These are phyloP conservation scores for Clunio marinus DNA, from an alignment of 2,888 invertebrate genomes.

Conservation along the genomic window DNA sequence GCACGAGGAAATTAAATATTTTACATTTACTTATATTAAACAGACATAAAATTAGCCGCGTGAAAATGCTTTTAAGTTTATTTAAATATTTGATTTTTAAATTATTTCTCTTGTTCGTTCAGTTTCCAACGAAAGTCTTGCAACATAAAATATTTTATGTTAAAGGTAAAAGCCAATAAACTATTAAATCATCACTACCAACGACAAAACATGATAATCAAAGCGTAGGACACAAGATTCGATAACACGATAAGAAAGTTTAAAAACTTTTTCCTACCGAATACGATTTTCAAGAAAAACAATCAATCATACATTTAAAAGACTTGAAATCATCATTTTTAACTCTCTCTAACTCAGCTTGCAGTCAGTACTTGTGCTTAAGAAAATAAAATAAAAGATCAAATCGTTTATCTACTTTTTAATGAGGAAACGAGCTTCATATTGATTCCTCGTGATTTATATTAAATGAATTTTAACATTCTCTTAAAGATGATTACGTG, in stretches of 20 bases:
- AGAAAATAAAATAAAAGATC: not conserved
- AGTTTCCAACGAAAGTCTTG: too few species aligned
- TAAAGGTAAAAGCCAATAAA: too few species aligned
- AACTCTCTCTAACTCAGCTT: not conserved
- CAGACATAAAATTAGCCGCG: not conserved
- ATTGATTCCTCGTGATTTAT: slow-evolving; percentile 6
- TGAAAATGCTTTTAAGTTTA: not conserved
- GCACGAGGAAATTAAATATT: not conserved
- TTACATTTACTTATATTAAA: not conserved
- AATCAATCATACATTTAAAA: not conserved
- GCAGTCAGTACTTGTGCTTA: too few species aligned
- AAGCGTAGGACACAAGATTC: too few species aligned
- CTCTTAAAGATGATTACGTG: too few species aligned
- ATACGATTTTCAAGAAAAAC: not conserved
- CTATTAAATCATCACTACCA: too few species aligned
- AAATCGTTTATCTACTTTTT: not conserved
- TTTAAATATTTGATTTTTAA: not conserved
- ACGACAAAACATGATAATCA: too few species aligned
- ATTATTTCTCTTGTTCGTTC: not conserved
- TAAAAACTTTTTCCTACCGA: too few species aligned
- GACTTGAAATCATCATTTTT: too few species aligned
- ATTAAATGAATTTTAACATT: not conserved
- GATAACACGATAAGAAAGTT: slow-evolving; percentile 3
- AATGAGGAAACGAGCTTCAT: not conserved
- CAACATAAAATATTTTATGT: too few species aligned